Percentiles rank a stretch among this genome's conserved stretches.
These are phyloP conservation scores for Eurystomus glaucurus DNA, from an alignment of 2,797 vertebrate species.

Conservation along the genomic window DNA sequence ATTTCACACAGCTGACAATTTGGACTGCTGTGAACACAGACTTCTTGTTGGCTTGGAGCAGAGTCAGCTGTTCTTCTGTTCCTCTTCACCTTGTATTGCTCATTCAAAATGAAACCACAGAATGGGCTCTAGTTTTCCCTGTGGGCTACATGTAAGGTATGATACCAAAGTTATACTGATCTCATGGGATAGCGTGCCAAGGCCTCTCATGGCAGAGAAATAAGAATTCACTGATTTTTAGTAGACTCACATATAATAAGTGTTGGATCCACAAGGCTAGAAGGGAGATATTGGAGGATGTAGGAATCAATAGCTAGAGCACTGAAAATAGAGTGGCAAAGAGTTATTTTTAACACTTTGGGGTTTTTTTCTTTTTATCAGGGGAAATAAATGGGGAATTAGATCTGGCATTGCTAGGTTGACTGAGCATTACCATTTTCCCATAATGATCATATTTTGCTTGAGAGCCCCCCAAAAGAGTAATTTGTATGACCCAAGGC, in stretches of 20 bases:
- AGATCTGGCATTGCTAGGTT: not conserved
- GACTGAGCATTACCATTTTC: not conserved
- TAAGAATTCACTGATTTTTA: not conserved
- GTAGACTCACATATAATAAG: not conserved
- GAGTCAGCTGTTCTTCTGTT: not conserved
- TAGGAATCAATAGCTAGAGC: not conserved
- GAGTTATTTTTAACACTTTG: not conserved
- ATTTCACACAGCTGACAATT: not conserved
- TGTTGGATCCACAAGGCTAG: not conserved
- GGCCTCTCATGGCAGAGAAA: not conserved
- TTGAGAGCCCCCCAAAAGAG: not conserved
- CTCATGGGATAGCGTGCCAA: rapidly evolving
- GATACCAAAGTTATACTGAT: not conserved
- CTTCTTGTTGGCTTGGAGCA: not conserved
- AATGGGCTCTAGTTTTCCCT: not conserved
- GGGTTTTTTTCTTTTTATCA: not conserved
- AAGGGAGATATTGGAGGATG: not conserved
- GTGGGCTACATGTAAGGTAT: not conserved
- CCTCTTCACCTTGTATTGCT: not conserved
- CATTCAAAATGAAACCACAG: not conserved
- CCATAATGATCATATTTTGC: not conserved
- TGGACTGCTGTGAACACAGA: not conserved
- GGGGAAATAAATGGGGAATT: not conserved
- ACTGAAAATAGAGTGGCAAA: not conserved
- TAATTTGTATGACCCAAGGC: not conserved